Base-by-base conservation (phyloP, 2,797 vertebrate species). In the Catamblyrhynchus diadema region DNA sequence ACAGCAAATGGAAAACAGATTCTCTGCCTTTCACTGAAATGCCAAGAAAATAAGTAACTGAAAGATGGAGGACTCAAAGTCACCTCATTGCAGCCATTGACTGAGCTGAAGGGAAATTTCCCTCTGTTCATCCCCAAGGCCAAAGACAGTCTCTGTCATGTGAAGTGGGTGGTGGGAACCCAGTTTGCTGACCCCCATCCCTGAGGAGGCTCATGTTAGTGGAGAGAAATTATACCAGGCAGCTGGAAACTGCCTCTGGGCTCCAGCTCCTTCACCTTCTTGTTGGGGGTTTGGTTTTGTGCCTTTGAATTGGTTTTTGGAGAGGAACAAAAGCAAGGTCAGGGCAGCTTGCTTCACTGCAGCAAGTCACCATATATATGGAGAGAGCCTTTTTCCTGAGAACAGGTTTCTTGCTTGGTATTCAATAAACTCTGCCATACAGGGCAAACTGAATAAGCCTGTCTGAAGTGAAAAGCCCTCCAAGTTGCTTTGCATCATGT, bases 1-100 rank as follows among this genome's bases (percentile, higher is more conserved):
- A 98, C 97, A 97, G 95, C 96, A 98, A 98, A 98, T 98, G 95
- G 94, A 97, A 97, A 98, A 96, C 97, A 98, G 97, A 97, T 91
- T 96, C 84, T 81, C 95, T 97, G 97, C 92, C 97, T 97, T 81
- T 33, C 30, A 72, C 89, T 84, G 37, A 93, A 96, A 96, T 78
- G 67, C 94, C 41, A 71, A 84, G 94, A 95, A 85, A 97, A 88
- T 81, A 96, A 97, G 94, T 94, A 95, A 92, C 81, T 77, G 70
- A 78, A 97, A 97, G 88, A 64, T 95, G 95, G 94, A 96, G 73
- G 93, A 67, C 70, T 92, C 56, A 8, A 91, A 95, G 80, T 66
- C 62, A 66, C 80, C 81, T 89, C 53, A 56, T 56, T 83, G 81
- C 70, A 81, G 62, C 69, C 82, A 61, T 70, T 16, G 32, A 95